Base-by-base conservation (phyloP, 2,113 vertebrate species). In the Gasterosteus aculeatus region DNA sequence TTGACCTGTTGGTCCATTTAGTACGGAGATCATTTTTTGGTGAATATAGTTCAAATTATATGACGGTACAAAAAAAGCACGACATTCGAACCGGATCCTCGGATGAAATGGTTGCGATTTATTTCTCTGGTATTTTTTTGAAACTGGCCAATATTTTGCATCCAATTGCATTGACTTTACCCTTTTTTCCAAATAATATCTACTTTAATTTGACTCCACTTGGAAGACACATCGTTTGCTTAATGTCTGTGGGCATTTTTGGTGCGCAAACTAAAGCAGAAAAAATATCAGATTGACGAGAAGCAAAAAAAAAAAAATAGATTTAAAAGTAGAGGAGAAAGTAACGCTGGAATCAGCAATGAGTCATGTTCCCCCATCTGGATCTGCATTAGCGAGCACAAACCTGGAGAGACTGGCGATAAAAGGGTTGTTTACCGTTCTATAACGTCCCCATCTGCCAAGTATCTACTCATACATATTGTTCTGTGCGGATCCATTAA, bases 201-300 rank as follows among this genome's bases (percentile, higher is more conserved):
- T 22, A 59, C 29, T 60, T 22, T 33, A 12, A 33, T 33, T 35
- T 26, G 4, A 35, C 14, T 53, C 16, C 26, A 33, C 68, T 53
- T 31, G 19, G 41, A 69, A 69, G 35, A 38, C 16, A 42, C 29
- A 22, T 62, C 11, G 54, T 39, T 58, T 65, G 31, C 12, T 22
- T 66, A 53, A 33, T 38, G 71, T 81, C 56, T 70, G 54, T 41
- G 58, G 41, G 53, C 10, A 51, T 60, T 77, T 87, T 69, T 22
- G 41, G 41, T 53, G 11, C 31, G 11, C 31, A 72, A 86, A 71
- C 26, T 10, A 3, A 67, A 49, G 35, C 54, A 41, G 22, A 7
- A 59, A 46, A 59, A n/a, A 44, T 11, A 2, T 46, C 33, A 65
- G 46, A 75, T 16, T 57, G 72, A 46, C 63, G 33, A 59, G 8